Evolutionary conservation across 92 coral and sea anemone genomes (phyloP), one percentile per base, ranked within the genome.

Genomic region (Isaurus tuberculatus): DNA sequence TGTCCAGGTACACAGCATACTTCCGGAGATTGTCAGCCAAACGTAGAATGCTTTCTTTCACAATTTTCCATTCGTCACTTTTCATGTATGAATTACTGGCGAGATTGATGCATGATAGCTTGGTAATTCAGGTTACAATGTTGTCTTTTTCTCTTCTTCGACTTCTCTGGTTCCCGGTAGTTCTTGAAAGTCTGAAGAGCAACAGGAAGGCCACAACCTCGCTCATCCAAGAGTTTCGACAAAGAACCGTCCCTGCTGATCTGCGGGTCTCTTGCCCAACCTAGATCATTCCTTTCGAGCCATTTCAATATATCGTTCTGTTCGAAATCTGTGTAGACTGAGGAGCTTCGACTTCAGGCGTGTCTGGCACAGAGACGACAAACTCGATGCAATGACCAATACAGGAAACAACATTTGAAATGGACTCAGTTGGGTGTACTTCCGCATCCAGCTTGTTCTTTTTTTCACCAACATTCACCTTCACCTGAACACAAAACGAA

Each of bases 231-330:
- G 25, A 43, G 70, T 73, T 67, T 73, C 70, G 15, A 72, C 73
- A 84, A 84, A 84, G 33, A 72, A 27, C 61, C 65, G 70, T 27
- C 87, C 82, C 74, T 84, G 87, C 66, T 6, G 81, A 37, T 65
- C 70, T 22, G 28, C 30, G 40, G 81, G 79, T 84, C 87, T 26
- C 63, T 79, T 72, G 65, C 70, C 92, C 89, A 87, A 37, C 92
- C 89, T 64, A 89, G 83, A 89, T 85, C 89, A 53, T 89, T 89
- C 79, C 20, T 79, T 73, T 71, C 89, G 79, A 85, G 83, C 92
- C 92, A 85, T 79, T 75, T 79, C 74, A 89, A 80, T 28, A 89
- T 85, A 60, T 89, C 86, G 57, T 85, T 89, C 86, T 89, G 20
- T 25, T 64, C 22, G 57, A 37, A 64, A 25, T 13, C 71, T 27